Conservation (phyloP, 2,888 invertebrate genomes). For the Heteropelma amictum region DNA sequence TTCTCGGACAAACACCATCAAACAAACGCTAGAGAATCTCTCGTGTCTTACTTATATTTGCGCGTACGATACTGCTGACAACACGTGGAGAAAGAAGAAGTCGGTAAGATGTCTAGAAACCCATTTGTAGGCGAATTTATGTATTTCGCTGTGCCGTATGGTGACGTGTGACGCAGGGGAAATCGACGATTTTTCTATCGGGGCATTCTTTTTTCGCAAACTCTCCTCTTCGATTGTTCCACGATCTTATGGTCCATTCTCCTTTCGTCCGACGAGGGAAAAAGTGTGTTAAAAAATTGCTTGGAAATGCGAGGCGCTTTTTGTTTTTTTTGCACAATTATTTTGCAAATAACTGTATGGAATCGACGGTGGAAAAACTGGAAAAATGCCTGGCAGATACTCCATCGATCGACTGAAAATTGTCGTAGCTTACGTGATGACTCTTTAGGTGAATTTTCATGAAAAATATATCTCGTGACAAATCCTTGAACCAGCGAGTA, state of each 20-base stretch:
- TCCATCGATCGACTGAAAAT: too few species aligned
- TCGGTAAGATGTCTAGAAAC: not conserved
- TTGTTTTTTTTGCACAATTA: not conserved
- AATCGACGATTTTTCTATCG: constrained; percentile 46
- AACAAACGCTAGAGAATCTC: constrained; percentile 41
- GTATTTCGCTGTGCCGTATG: not conserved
- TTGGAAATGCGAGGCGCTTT: too few species aligned
- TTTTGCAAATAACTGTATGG: too few species aligned
- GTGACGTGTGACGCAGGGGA: constrained; percentile 33
- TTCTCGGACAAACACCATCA: constrained; percentile 21
- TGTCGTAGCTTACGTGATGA: too few species aligned
- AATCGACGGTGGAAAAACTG: too few species aligned
- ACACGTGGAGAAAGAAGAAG: constrained; percentile 10
- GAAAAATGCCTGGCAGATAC: too few species aligned
- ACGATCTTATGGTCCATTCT: constrained; percentile 35
- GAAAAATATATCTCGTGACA: too few species aligned
- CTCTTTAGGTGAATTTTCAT: too few species aligned
- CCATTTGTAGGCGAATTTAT: constrained; percentile 19
- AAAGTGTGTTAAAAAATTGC: too few species aligned
- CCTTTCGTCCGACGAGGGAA: constrained; percentile 4
- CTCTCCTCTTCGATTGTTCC: constrained; percentile 42
- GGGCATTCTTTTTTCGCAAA: constrained; percentile 8
- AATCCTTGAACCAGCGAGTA: too few species aligned
- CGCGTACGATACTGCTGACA: constrained; percentile 30
- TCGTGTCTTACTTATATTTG: constrained; percentile 55